Conservation (phyloP, 1,140 invertebrate species). For the Dufourea novaeangliae region DNA sequence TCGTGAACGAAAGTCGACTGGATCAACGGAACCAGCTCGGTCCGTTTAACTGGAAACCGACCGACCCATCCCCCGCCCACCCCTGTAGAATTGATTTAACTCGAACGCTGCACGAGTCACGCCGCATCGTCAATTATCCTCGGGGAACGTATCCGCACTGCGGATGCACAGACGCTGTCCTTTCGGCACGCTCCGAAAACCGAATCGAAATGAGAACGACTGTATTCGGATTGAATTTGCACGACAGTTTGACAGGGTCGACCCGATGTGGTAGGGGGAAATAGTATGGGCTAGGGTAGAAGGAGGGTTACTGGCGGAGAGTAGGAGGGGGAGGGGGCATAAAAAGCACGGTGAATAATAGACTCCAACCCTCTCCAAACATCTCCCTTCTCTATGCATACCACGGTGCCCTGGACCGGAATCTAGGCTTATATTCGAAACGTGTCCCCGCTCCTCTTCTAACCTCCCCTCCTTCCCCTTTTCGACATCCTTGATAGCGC, state of each 20-base stretch:
- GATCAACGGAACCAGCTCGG: constrained; percentile 9
- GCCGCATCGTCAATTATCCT: constrained; percentile 51
- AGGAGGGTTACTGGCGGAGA: constrained; percentile 6
- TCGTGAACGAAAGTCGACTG: neutral
- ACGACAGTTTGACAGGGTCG: constrained; percentile 78
- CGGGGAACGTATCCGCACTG: constrained; percentile 43
- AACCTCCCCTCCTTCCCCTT: neutral
- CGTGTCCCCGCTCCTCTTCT: constrained; percentile 40
- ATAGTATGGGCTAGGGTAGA: constrained; percentile 51
- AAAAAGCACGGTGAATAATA: constrained; percentile 81
- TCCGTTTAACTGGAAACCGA: constrained; percentile 37
- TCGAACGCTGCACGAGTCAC: constrained; percentile 41
- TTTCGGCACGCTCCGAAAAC: constrained; percentile 19
- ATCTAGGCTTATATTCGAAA: constrained; percentile 70
- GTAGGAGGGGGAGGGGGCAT: constrained; percentile 56
- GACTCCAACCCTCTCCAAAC: constrained; percentile 79
- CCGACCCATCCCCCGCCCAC: neutral
- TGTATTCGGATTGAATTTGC: constrained; percentile 77
- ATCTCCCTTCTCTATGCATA: constrained; percentile 74
- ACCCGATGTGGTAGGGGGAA: constrained; percentile 48
- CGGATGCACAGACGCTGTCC: constrained; percentile 9
- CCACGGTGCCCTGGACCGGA: constrained; percentile 67
- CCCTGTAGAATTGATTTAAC: constrained; percentile 46
- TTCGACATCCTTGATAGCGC: constrained; percentile 43
- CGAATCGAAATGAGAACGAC: constrained; percentile 75